These are phyloP conservation scores for Polypedilum vanderplanki DNA, from an alignment of 1,140 invertebrate genomes.

Conservation along the genomic window DNA sequence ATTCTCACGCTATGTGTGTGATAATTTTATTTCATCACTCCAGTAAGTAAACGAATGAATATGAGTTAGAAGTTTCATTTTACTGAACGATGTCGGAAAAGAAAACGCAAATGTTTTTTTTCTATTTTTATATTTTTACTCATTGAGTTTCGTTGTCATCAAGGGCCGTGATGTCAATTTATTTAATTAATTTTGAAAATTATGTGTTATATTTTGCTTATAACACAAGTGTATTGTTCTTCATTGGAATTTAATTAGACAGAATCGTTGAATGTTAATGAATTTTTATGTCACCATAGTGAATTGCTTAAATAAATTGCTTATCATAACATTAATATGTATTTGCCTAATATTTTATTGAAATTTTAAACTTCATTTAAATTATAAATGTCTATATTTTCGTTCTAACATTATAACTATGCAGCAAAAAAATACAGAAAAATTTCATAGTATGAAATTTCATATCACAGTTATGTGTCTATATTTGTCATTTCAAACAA, in stretches of 20 bases:
- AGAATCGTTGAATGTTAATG: background rate
- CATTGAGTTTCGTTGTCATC: background rate
- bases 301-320: too few relatives aligned
- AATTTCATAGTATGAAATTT: too few relatives aligned
- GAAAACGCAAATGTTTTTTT: background rate
- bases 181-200: background rate
- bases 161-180: background rate
- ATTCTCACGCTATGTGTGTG: background rate
- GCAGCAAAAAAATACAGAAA: too few relatives aligned
- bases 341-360: too few relatives aligned
- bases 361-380: too few relatives aligned
- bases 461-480: too few relatives aligned
- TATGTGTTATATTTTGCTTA: background rate
- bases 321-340: too few relatives aligned
- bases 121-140: background rate
- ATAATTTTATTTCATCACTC: background rate
- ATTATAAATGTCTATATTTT: too few relatives aligned
- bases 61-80: background rate
- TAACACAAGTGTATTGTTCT: background rate
- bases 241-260: background rate
- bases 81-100: background rate
- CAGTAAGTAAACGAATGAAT: background rate
- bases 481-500: too few relatives aligned
- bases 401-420: too few relatives aligned
- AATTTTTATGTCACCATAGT: background rate